These are phyloP conservation scores for Chloroceryle inda DNA, from an alignment of 2,797 vertebrate species.

Conservation along the genomic window DNA sequence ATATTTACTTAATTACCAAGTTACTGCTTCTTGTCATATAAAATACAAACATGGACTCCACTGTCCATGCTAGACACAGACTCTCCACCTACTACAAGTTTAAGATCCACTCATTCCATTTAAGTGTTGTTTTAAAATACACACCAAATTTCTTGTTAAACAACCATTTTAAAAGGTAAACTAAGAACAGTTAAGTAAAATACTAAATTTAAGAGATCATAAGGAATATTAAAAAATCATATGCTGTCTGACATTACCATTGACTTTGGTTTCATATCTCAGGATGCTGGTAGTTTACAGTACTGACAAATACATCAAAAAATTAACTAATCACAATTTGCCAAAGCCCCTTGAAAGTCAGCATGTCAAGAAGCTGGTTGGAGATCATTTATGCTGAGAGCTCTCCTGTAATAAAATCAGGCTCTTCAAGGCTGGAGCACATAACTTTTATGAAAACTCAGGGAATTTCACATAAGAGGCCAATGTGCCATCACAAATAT, in stretches of 20 bases:
- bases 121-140: neutral
- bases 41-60: conserved; percentile 59
- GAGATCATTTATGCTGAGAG: neutral
- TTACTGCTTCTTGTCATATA: conserved; percentile 75
- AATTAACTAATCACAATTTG: neutral
- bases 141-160: neutral
- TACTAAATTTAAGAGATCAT: neutral
- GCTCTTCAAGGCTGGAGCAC: neutral
- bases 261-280: neutral
- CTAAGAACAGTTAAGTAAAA: neutral
- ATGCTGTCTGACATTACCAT: neutral
- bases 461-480: neutral
- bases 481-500: neutral
- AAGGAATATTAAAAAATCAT: neutral
- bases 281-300: neutral
- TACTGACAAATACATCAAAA: neutral
- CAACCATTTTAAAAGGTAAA: neutral
- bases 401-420: neutral
- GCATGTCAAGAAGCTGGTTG: neutral
- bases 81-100: neutral
- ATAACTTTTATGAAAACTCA: neutral
- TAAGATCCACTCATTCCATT: neutral
- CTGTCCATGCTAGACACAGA: conserved; percentile 22
- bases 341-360: neutral
- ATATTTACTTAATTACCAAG: conserved; percentile 89